Base-by-base conservation (phyloP, 1,140 invertebrate species). In the Trichonephila clavata region DNA sequence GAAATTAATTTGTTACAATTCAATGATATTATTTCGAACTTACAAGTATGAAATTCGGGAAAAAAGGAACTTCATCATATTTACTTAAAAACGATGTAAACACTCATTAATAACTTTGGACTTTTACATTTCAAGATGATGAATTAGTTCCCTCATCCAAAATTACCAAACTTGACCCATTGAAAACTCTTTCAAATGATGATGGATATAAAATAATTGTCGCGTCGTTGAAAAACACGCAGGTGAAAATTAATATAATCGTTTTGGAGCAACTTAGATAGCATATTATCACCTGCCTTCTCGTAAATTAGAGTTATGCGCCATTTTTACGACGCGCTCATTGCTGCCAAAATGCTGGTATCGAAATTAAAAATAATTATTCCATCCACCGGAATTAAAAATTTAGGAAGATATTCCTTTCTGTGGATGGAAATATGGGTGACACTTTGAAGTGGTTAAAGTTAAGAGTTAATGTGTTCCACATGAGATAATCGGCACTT, bases 321-420 rank as follows among this genome's bases (percentile, higher is more conserved):
- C 68, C 71, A 60, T 80, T 77, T 90, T 90, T 8, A 10, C 32
- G 88, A 57, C 68, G 32, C 32, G 57, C 71, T n/a, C 50, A 27
- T 27, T 71, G 43, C 13, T 18, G 59, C 39, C 50, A n/a, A 81
- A 89, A 39, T 63, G 18, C 27, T 7, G 20, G 13, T n/a, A 24
- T 6, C 39, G 24, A 80, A 90, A 90, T 90, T 90, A 80, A 80
- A 90, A 90, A 81, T 59, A 60, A 90, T 90, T 80, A 89, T 89
- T 89, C 59, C 71, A 77, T 21, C 43, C n/a, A 14, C n/a, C 16
- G 21, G 21, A 90, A 80, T 68, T 77, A 68, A 68, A 90, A 90
- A 90, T 50, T 50, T 16, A 20, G 27, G 77, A 39, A 60, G 39
- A 90, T 90, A 32, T 81, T 81, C 68, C 57, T 60, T 60, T 61